Percentiles rank a stretch among this genome's conserved stretches.
Conservation (phyloP, 1,140 invertebrate species). For the Anastrepha obliqua region DNA sequence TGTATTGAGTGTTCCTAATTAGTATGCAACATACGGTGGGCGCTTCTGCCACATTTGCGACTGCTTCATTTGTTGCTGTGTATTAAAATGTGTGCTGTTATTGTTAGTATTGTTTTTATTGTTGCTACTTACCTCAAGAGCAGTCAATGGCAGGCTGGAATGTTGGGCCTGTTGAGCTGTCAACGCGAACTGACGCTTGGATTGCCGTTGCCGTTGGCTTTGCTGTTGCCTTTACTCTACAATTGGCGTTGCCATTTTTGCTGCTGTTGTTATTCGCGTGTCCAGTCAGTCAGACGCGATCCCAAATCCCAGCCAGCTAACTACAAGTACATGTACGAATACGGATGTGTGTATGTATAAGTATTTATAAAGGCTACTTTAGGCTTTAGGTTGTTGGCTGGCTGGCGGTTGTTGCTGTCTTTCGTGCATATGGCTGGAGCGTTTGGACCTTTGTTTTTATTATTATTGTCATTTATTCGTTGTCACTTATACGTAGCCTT, state of each 20-base stretch:
- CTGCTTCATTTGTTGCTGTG: conserved; percentile 19
- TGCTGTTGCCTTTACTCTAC: neutral
- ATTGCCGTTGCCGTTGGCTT: conserved; percentile 19
- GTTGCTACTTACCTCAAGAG: neutral
- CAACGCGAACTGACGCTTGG: neutral
- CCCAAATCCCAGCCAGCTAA: conserved; percentile 25
- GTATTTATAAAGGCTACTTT: neutral
- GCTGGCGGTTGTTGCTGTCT: neutral
- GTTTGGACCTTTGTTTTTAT: neutral
- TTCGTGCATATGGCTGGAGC: neutral
- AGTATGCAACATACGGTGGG: conserved; percentile 36
- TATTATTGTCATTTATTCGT: neutral
- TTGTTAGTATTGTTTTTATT: conserved; percentile 1
- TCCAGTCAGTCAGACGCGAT: conserved; percentile 3
- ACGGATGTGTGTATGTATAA: neutral
- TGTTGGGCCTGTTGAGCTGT: conserved; percentile 46
- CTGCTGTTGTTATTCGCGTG: neutral
- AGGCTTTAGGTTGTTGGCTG: conserved; percentile 6
- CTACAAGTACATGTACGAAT: neutral
- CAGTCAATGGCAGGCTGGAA: conserved; percentile 1
- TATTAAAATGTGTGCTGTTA: neutral
- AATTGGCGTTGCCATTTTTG: neutral
- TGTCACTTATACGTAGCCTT: neutral
- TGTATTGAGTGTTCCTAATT: conserved; percentile 29
- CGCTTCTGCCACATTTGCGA: conserved; percentile 41